These are phyloP conservation scores for Darevskia mixta DNA, from an alignment of 2,797 vertebrate genomes.

Conservation along the genomic window DNA sequence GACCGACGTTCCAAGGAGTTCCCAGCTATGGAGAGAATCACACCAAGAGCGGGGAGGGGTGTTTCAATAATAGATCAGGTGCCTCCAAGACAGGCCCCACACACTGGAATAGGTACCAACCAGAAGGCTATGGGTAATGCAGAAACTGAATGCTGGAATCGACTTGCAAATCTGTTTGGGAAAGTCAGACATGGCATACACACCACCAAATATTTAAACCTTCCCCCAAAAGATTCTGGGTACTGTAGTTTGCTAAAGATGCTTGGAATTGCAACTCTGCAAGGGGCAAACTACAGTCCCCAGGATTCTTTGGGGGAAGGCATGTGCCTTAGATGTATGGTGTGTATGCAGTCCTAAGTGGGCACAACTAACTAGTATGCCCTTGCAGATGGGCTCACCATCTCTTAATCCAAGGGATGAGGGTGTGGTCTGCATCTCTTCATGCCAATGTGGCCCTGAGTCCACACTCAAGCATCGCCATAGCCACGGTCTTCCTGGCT, in stretches of 20 bases:
- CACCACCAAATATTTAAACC: background rate
- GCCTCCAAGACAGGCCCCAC: no score
- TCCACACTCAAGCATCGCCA: background rate
- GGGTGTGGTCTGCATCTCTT: background rate
- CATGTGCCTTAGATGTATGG: no score
- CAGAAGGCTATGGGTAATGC: background rate
- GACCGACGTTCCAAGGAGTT: no score
- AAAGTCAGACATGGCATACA: background rate
- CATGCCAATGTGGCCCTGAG: background rate
- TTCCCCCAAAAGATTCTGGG: no score
- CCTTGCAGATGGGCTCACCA: background rate
- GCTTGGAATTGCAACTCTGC: no score
- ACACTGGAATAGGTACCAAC: background rate
- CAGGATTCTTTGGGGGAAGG: no score
- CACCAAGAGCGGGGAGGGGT: no score
- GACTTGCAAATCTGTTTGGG: background rate
- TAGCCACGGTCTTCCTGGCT: background rate
- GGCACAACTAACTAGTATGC: background rate
- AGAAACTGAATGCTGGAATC: background rate
- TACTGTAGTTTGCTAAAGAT: no score
- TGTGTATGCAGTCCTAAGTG: background rate
- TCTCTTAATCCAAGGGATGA: background rate
- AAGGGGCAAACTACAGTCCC: no score
- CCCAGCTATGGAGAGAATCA: no score
- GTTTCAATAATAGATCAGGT: no score